Percentiles rank a stretch among this genome's conserved stretches.
Evolutionary conservation across 2,113 vertebrate species (phyloP).

Genomic region (Craseonycteris thonglongyai): DNA sequence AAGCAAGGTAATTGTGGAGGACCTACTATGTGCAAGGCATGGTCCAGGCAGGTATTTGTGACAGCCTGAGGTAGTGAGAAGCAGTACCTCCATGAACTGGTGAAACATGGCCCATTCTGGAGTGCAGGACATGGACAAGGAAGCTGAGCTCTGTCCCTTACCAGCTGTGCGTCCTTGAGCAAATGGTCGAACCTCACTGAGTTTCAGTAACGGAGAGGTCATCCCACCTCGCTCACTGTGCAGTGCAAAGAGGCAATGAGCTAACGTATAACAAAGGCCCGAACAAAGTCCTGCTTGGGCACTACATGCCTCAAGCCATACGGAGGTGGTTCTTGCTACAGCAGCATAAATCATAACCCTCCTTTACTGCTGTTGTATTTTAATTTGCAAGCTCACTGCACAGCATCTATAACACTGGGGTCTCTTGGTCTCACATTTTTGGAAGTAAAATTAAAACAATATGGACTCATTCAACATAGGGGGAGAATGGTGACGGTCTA

Average conservation of each 20-base stretch:
- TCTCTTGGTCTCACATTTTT: neutral
- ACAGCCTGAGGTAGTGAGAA: neutral
- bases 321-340: neutral
- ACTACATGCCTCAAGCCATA: neutral
- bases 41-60: neutral
- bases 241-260: neutral
- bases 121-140: neutral
- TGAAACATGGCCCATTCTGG: neutral
- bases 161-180: neutral
- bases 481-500: neutral
- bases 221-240: neutral
- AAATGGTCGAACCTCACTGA: neutral
- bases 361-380: neutral
- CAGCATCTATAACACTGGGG: neutral
- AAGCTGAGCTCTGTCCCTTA: neutral
- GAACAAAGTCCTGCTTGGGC: neutral
- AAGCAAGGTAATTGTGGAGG: neutral
- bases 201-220: neutral
- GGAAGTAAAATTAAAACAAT: neutral
- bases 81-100: neutral
- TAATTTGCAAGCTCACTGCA: neutral
- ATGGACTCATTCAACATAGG: neutral
- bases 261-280: neutral
- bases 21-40: neutral
- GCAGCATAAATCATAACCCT: neutral